Base-by-base conservation (phyloP, 2,797 vertebrate genomes). In the Ctenopoma kingsleyae region DNA sequence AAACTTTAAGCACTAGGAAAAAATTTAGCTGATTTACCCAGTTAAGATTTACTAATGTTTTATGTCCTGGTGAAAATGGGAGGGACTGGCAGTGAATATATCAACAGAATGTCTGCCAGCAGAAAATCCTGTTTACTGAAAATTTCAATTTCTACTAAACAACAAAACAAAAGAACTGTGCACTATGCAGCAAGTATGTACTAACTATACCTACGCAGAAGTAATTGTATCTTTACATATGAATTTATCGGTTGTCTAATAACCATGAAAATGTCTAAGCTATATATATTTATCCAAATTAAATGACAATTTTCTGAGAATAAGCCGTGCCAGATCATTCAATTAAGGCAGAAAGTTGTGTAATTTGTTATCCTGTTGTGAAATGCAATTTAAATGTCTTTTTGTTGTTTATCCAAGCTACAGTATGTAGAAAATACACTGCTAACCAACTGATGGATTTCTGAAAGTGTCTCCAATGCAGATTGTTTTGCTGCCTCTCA, bases 401-500 rank as follows among this genome's bases (percentile, higher is more conserved):
- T 51, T 57, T 51, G 62, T 59, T 32, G 54, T 4, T 10, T 1
- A 32, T 32, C 8, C 44, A 6, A 27, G 56, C 43, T 5, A 1
- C 30, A 35, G 54, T 17, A 6, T 55, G 54, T 51, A 54, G 9
- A 32, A 32, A 32, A 32, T 9, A 32, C 30, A 32, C 30, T 32
- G 30, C 30, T 9, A 56, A 20, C 6, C 11, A 81, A 52, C 46
- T 20, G 55, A 54, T 54, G 44, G 67, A 67, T 74, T 30, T 50
- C 27, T n/a, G 23, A n/a, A 15, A 49, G 41, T 74, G 54, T 51
- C 58, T 43, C 43, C 36, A 25, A 27, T 57, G 30, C 59, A 15
- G 50, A 70, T 62, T 48, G 62, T 65, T 61, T 55, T 52, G 46
- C 60, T 67, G 51, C 62, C 40, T 70, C 71, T 17, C 58, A 61